Base-by-base conservation (phyloP, 2,888 invertebrate genomes). In the Ommatoiulus sabulosus region DNA sequence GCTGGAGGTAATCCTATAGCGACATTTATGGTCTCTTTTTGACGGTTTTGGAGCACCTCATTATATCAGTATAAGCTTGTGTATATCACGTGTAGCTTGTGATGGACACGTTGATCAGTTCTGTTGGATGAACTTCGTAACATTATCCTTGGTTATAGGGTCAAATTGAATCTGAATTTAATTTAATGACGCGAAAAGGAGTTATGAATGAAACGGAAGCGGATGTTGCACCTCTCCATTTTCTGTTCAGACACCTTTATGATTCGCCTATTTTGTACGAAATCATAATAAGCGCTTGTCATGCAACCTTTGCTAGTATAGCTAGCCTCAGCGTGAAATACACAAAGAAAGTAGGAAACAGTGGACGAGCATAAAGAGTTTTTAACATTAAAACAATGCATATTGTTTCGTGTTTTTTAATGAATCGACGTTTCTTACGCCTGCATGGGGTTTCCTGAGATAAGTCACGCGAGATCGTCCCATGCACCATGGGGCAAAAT, bases 371-470 rank as follows among this genome's bases (percentile, higher is more conserved):
- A 57, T 57, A 57, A 57, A 57, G 52, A 6, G 17, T 57, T 17
- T 57, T 57, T 57, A 57, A 57, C 57, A 57, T 57, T 57, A 57
- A 57, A 57, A 57, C 57, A 57, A 57, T 57, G 57, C 57, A 57
- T 57, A 57, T 57, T 57, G 57, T 57, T 17, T 57, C 15, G 17
- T 15, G 57, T 57, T 57, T 57, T 57, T 57, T 57, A 15, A 57
- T 57, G 57, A 57, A 57, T 57, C 17, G 46, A 46, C 46, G 7
- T 46, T 46, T 46, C 46, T 46, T 46, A 10, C 46, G 12, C 46
- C 12, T 46, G 46, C 46, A 46, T 46, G 46, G 46, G 57, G 3
- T 17, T 57, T 12, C 57, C 57, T 57, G 15, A 7, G 57, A 57
- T 17, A 57, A 17, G 15, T 57, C 12, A 57, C 12, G 4, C 15